A percentile compares a stretch with the other conserved stretches of the same genome.
phyloP scores from a whole-genome alignment of 2,113 vertebrate genomes.

The Cynoglossus semilaevis region DNA sequence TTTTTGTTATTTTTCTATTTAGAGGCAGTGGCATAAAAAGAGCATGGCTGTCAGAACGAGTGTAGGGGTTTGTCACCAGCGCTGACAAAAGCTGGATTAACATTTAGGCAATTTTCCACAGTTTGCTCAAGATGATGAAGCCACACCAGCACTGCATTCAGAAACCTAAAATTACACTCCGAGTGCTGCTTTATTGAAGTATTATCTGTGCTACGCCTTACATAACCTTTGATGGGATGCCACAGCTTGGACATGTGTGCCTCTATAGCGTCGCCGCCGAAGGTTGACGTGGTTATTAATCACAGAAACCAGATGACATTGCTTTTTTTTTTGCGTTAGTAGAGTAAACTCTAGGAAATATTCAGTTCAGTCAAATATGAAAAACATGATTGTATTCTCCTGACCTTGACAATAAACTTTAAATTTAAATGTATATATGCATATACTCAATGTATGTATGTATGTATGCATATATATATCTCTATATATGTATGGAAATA shows the following conservation, averaged over 20 bases:
- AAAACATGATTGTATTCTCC: slow-evolving; percentile 17
- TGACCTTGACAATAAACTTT: slow-evolving; percentile 19
- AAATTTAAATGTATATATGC: too few species aligned
- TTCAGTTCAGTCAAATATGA: slow-evolving; percentile 18
- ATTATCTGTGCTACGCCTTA: slow-evolving; percentile 14
- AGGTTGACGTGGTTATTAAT: slow-evolving; percentile 4
- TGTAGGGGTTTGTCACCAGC: slow-evolving; percentile 8
- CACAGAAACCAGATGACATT: slow-evolving; percentile 1
- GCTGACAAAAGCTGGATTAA: slow-evolving; percentile 33
- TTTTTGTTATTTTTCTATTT: slow-evolving; percentile 12
- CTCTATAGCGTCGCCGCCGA: background rate
- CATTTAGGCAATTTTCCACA: slow-evolving; percentile 47
- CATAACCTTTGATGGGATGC: slow-evolving; percentile 14
- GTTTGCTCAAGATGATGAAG: slow-evolving; percentile 32
- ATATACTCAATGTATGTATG: too few species aligned
- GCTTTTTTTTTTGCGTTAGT: background rate
- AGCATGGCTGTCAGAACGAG: background rate
- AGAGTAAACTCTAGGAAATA: slow-evolving; percentile 16
- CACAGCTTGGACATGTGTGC: slow-evolving; percentile 12
- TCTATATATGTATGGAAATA: too few species aligned
- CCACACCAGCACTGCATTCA: slow-evolving; percentile 18
- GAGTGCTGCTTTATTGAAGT: slow-evolving; percentile 3
- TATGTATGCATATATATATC: slow-evolving; percentile 1
- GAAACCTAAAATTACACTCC: slow-evolving; percentile 20
- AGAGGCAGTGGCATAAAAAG: background rate